Conservation (phyloP, 92 coral and sea anemone species). For the Pocillopora meandrina region DNA sequence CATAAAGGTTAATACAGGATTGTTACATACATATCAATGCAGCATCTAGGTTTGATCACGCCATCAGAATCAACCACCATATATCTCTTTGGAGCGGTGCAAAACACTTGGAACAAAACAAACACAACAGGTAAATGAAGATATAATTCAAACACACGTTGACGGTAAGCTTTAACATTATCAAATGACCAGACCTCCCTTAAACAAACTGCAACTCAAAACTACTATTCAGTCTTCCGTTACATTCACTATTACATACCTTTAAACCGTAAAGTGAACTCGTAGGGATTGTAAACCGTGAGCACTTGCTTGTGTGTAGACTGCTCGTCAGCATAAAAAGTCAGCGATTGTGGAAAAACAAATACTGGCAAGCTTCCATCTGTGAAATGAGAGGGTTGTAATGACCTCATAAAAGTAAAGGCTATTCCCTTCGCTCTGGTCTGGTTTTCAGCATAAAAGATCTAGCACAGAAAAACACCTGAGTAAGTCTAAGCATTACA, state of each 20-base stretch:
- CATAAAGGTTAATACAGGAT: neutral
- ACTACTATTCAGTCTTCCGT: neutral
- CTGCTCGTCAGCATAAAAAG: slow-evolving; percentile 95
- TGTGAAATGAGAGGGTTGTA: slow-evolving; percentile 91
- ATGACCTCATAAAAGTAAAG: slow-evolving; percentile 90
- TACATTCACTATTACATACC: slow-evolving; percentile 40
- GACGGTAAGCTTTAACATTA: neutral
- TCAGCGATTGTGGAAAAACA: slow-evolving; percentile 92
- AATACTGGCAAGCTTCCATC: slow-evolving; percentile 99
- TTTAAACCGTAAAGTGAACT: slow-evolving; percentile 91
- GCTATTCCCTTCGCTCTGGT: neutral
- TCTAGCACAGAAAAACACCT: neutral
- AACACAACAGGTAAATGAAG: neutral
- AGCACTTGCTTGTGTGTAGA: slow-evolving; percentile 90
- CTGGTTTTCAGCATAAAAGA: neutral
- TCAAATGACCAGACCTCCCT: neutral
- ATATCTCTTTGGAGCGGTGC: slow-evolving; percentile 92
- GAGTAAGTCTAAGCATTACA: too few species aligned
- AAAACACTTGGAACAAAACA: slow-evolving; percentile 62
- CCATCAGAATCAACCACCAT: slow-evolving; percentile 97
- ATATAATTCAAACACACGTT: neutral
- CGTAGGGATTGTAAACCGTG: slow-evolving; percentile 98
- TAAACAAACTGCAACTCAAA: neutral
- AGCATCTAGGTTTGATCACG: slow-evolving; percentile 91
- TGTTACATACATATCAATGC: slow-evolving; percentile 89